phyloP scores from a whole-genome alignment of 2,888 invertebrate species.

The Eupithecia exiguata region DNA sequence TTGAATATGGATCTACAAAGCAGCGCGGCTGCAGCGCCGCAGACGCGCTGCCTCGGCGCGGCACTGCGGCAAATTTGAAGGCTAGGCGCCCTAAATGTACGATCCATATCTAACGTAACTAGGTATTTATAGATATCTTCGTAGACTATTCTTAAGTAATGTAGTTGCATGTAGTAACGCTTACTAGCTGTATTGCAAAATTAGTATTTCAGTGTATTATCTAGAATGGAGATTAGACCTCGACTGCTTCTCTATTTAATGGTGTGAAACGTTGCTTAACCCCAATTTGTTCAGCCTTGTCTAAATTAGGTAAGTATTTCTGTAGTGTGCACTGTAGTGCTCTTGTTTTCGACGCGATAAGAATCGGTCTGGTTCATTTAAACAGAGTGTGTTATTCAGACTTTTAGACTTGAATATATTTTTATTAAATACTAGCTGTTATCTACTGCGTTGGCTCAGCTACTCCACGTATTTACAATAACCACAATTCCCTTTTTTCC shows the following conservation, averaged over 20 bases:
- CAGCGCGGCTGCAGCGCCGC: too few relatives aligned
- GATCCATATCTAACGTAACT: neutral
- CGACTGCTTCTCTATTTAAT: constrained; percentile 23
- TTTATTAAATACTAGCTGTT: too few relatives aligned
- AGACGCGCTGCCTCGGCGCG: too few relatives aligned
- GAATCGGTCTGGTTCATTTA: neutral
- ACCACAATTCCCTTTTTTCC: too few relatives aligned
- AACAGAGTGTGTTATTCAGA: neutral
- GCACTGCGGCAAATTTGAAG: too few relatives aligned
- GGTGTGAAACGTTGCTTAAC: constrained; percentile 27
- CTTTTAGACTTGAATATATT: neutral
- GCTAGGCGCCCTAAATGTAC: neutral
- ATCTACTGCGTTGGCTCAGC: too few relatives aligned
- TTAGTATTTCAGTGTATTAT: constrained; percentile 15
- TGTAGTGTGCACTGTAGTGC: constrained; percentile 10
- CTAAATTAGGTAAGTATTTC: constrained; percentile 27
- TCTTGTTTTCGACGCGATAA: constrained; percentile 13
- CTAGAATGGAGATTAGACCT: constrained; percentile 24
- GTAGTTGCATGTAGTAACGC: neutral
- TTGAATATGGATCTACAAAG: too few relatives aligned
- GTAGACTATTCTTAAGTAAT: neutral
- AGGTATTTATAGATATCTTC: neutral
- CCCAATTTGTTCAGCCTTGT: constrained; percentile 31
- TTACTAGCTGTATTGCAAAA: neutral
- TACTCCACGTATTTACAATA: too few relatives aligned